These are phyloP conservation scores for Cylloceria caligata DNA, from an alignment of 2,888 invertebrate genomes.

Conservation along the genomic window DNA sequence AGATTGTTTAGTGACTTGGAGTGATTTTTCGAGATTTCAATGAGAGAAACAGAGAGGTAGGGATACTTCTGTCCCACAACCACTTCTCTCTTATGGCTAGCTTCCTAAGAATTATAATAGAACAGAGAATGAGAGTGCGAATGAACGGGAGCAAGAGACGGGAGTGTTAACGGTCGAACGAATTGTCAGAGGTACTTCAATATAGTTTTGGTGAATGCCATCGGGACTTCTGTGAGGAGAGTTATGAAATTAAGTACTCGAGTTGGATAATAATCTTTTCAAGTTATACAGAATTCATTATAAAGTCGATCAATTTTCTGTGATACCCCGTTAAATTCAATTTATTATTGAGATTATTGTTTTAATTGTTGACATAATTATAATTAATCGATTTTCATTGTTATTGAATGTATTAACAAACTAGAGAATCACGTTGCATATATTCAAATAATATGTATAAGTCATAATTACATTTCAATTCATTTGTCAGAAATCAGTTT, in stretches of 20 bases:
- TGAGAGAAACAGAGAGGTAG: constrained; percentile 48
- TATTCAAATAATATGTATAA: no score
- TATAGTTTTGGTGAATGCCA: constrained; percentile 26
- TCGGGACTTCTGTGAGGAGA: background rate
- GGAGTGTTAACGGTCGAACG: constrained; percentile 77
- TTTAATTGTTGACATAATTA: no score
- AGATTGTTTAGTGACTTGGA: constrained; percentile 81
- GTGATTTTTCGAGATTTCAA: constrained; percentile 75
- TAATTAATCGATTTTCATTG: no score
- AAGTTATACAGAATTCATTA: background rate
- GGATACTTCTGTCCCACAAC: background rate
- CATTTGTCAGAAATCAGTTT: no score
- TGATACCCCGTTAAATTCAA: no score
- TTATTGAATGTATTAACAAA: no score
- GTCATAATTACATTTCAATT: background rate
- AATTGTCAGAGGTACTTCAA: constrained; percentile 64
- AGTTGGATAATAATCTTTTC: constrained; percentile 8
- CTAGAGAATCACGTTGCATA: no score
- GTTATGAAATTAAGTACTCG: background rate
- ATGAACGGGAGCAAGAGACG: constrained; percentile 43
- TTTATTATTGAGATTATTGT: no score
- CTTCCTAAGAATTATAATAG: constrained; percentile 21
- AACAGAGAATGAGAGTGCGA: constrained; percentile 51
- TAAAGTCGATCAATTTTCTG: background rate
- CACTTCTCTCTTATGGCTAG: background rate